Percentiles rank a stretch among this genome's conserved stretches.
These are phyloP conservation scores for Podabrus alpinus DNA, from an alignment of 2,888 invertebrate genomes.

Conservation along the genomic window DNA sequence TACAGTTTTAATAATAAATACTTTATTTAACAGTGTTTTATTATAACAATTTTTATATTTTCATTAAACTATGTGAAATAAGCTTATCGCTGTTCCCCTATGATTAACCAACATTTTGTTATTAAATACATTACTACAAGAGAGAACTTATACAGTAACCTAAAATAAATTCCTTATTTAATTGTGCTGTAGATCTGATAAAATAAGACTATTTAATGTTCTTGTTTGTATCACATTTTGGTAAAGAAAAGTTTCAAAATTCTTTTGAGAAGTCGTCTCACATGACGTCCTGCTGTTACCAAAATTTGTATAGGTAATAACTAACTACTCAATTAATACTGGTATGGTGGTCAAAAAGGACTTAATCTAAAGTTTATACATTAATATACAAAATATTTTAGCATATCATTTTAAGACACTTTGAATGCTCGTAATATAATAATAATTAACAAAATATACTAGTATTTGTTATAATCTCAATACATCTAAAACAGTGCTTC, in stretches of 20 bases:
- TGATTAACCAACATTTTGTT: neutral
- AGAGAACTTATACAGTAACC: neutral
- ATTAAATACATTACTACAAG: neutral
- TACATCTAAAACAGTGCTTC: neutral
- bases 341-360: neutral
- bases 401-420: slow-evolving; percentile 22
- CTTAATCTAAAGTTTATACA: slow-evolving; percentile 12
- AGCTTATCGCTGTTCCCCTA: neutral
- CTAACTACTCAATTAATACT: neutral
- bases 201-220: neutral
- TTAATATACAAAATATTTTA: slow-evolving; percentile 18
- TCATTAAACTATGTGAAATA: neutral
- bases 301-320: neutral
- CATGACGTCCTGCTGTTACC: neutral
- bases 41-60: neutral
- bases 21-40: neutral
- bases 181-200: neutral
- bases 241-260: neutral
- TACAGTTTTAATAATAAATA: neutral
- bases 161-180: neutral
- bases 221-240: neutral
- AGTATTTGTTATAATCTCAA: neutral
- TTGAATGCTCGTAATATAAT: slow-evolving; percentile 18
- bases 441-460: neutral
- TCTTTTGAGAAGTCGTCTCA: too few relatives aligned